Conservation (phyloP, 2,113 vertebrate genomes). For the Prunella himalayana region DNA sequence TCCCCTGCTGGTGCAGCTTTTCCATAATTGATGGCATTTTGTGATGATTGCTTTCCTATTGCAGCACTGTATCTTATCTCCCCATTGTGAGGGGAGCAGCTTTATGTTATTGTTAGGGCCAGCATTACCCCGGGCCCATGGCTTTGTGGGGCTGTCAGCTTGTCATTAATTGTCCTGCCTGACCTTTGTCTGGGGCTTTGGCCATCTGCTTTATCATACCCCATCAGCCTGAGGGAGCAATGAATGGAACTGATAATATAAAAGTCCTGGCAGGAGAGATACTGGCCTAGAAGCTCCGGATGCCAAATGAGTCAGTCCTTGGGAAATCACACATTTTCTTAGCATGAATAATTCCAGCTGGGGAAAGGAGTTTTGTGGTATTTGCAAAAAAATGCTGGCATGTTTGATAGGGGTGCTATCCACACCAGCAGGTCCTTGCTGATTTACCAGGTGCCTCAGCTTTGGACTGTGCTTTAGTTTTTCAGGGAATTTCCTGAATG, state of each 20-base stretch:
- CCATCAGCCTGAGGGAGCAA: constrained; percentile 46
- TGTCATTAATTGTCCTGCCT: constrained; percentile 56
- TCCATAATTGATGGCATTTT: constrained; percentile 74
- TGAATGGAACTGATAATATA: constrained; percentile 48
- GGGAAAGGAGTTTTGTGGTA: constrained; percentile 7
- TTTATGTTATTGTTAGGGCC: constrained; percentile 65
- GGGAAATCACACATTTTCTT: constrained; percentile 25
- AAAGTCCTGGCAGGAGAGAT: constrained; percentile 25
- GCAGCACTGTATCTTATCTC: constrained; percentile 57
- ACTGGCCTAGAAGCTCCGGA: background rate
- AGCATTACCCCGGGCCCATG: constrained; percentile 12
- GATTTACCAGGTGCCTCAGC: background rate
- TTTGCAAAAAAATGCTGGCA: background rate
- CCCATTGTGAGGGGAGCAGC: constrained; percentile 36
- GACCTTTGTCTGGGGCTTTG: constrained; percentile 47
- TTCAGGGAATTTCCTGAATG: background rate
- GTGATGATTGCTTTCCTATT: constrained; percentile 71
- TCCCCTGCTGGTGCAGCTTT: constrained; percentile 21
- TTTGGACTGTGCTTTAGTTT: background rate
- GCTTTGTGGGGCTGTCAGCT: constrained; percentile 64
- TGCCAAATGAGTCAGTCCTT: constrained; percentile 31
- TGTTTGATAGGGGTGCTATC: background rate
- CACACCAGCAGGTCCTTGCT: background rate
- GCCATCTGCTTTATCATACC: constrained; percentile 66
- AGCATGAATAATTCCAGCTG: constrained; percentile 46